These are phyloP conservation scores for Malacoctenus gilli DNA, from an alignment of 2,797 vertebrate genomes.

Conservation along the genomic window DNA sequence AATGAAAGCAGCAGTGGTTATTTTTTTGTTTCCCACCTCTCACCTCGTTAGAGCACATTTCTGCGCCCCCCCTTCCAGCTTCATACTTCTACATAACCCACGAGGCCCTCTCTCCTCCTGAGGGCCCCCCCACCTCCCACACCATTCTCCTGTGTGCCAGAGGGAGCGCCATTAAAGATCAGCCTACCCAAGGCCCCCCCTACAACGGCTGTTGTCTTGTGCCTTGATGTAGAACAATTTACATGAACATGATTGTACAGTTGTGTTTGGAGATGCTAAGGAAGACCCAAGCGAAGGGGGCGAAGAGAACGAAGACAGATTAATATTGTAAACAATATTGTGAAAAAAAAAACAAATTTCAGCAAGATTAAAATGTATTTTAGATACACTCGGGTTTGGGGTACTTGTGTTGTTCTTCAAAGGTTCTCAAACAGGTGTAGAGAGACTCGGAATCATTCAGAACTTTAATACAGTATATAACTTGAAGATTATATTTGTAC, in stretches of 20 bases:
- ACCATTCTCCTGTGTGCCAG: slow-evolving; percentile 71
- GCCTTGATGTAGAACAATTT: slow-evolving; percentile 88
- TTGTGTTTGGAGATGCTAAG: slow-evolving; percentile 76
- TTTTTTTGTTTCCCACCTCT: slow-evolving; percentile 45
- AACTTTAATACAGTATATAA: slow-evolving; percentile 14
- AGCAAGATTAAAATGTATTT: slow-evolving; percentile 95
- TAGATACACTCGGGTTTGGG: slow-evolving; percentile 89
- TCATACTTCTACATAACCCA: slow-evolving; percentile 41
- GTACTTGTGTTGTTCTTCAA: slow-evolving; percentile 82
- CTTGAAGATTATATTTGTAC: slow-evolving; percentile 50
- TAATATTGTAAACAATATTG: slow-evolving; percentile 82
- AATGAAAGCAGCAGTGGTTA: slow-evolving; percentile 75
- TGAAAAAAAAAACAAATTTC: slow-evolving; percentile 88
- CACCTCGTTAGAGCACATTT: slow-evolving; percentile 73
- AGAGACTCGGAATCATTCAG: slow-evolving; percentile 11
- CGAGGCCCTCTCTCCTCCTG: slow-evolving; percentile 15
- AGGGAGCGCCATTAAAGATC: slow-evolving; percentile 80
- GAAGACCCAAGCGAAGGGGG: slow-evolving; percentile 60
- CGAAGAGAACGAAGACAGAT: slow-evolving; percentile 63
- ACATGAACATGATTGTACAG: slow-evolving; percentile 89
- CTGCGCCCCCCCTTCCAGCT: slow-evolving; percentile 51
- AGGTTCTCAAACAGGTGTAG: slow-evolving; percentile 42
- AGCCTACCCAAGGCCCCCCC: slow-evolving; percentile 80
- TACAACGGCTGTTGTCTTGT: slow-evolving; percentile 84
- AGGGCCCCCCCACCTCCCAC: slow-evolving; percentile 52